Evolutionary conservation across 2,113 vertebrate species (phyloP), one percentile per base, ranked within the genome.

Genomic region (Loxodonta africana): DNA sequence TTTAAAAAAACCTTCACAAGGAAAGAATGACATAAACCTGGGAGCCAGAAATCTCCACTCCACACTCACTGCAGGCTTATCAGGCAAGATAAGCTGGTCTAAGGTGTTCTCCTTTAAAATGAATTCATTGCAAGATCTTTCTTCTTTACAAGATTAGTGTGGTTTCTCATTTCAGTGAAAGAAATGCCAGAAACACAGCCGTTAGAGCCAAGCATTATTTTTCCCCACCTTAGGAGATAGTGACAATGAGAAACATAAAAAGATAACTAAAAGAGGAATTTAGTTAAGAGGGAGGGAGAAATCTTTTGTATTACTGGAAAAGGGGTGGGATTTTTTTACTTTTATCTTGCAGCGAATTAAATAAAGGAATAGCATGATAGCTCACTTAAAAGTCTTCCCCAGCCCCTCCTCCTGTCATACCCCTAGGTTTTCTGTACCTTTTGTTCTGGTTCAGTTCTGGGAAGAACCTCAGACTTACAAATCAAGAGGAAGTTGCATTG

Each of bases 261-360:
- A 57, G 12, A 57, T 46, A 53, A 67, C 30, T 51, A n/a, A 86
- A 81, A 85, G 88, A 92, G 60, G 41, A 95, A 78, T 86, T 96
- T 65, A 83, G 65, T 51, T 18, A 94, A 48, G 46, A 87, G 48
- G 2, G 33, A 53, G 53, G 21, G 5, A 20, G 88, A 90, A 81
- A 37, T 57, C 37, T 41, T 90, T 97, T 78, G 1, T 30, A 33
- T 83, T 65, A n/a, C 44, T 63, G 37, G 37, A 51, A 87, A 83
- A 25, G 28, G 18, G 90, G n/a, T 46, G 48, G 21, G 0, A 14
- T 25, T 88, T 89, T 84, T 60, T 63, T n/a, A 21, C 30, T 90
- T 87, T 63, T 44, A 28, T 84, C 30, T 82, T 88, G 88, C 90
- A 83, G 33, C 18, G 51, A 91, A 77, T 90, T 67, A 25, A 74